These are phyloP conservation scores for Platysternon megacephalum DNA, from an alignment of 2,113 vertebrate species.

Conservation along the genomic window DNA sequence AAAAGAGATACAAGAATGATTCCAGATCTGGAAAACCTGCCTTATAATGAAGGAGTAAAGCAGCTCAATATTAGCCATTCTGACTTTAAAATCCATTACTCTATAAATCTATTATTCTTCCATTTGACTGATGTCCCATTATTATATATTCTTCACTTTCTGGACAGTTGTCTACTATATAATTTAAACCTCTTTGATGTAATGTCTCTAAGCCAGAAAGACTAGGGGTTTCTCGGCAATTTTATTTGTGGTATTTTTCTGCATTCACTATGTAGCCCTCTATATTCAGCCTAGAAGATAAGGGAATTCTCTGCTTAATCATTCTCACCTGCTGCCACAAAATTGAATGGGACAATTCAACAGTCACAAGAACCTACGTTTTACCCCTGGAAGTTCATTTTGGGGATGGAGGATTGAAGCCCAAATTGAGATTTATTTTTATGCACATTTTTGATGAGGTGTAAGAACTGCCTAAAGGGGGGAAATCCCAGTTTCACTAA, in stretches of 20 bases:
- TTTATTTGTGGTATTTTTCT: neutral
- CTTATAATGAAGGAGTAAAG: fast-evolving
- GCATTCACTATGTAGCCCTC: neutral
- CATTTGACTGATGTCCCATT: neutral
- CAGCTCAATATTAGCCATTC: neutral
- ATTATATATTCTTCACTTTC: neutral
- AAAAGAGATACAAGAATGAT: neutral
- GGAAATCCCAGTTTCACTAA: neutral
- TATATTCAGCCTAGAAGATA: neutral
- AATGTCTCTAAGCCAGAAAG: neutral
- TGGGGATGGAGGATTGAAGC: neutral
- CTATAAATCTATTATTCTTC: neutral
- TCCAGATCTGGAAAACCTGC: neutral
- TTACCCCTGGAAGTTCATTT: neutral
- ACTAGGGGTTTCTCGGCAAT: neutral
- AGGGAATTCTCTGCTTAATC: neutral
- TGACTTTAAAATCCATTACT: neutral
- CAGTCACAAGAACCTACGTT: neutral
- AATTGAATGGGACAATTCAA: neutral
- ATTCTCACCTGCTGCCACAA: neutral
- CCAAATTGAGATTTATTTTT: neutral
- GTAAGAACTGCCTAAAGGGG: neutral
- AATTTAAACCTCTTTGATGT: neutral
- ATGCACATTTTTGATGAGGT: neutral
- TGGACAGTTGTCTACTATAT: neutral